Conservation (phyloP, 2,797 vertebrate genomes). For the Acestrorhynchus altus region DNA sequence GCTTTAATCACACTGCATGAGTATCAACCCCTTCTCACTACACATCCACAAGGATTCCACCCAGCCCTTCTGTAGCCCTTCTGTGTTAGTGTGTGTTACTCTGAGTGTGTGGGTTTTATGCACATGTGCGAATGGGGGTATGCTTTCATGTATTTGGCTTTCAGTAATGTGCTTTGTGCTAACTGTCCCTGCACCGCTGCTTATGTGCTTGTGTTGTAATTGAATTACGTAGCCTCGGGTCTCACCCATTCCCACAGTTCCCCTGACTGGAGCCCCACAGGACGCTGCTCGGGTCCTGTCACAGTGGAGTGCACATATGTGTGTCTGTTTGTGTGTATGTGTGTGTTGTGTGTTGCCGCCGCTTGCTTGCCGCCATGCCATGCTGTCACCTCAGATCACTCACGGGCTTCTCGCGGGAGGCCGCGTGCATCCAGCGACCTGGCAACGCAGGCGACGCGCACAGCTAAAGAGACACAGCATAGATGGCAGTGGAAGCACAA, state of each 20-base stretch:
- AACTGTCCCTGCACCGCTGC: slow-evolving; percentile 24
- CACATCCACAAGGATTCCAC: slow-evolving; percentile 72
- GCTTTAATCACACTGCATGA: slow-evolving; percentile 77
- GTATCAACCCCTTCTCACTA: slow-evolving; percentile 73
- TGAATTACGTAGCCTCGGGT: slow-evolving; percentile 72
- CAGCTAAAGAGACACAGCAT: slow-evolving; percentile 39
- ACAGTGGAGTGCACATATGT: slow-evolving; percentile 28
- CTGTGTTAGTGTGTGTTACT: slow-evolving; percentile 26
- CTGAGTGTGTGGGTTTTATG: slow-evolving; percentile 38
- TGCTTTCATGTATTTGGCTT: slow-evolving; percentile 16
- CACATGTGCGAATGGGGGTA: slow-evolving; percentile 26
- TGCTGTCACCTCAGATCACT: slow-evolving; percentile 74
- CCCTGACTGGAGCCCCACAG: slow-evolving; percentile 44
- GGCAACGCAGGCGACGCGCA: slow-evolving; percentile 61
- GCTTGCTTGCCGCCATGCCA: slow-evolving; percentile 56
- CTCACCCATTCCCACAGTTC: slow-evolving; percentile 54
- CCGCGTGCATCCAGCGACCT: slow-evolving; percentile 68
- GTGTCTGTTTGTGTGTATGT: not conserved
- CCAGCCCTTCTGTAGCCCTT: slow-evolving; percentile 58
- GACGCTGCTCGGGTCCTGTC: slow-evolving; percentile 60
- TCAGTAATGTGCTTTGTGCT: slow-evolving; percentile 32
- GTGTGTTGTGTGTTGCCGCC: slow-evolving; percentile 9
- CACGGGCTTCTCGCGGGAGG: slow-evolving; percentile 50
- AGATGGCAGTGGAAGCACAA: slow-evolving; percentile 17
- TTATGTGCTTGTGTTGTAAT: slow-evolving; percentile 67